Percentiles rank a stretch among this genome's conserved stretches.
Evolutionary conservation across 2,888 invertebrate genomes (phyloP).

Genomic region (Heliconius charithonia): DNA sequence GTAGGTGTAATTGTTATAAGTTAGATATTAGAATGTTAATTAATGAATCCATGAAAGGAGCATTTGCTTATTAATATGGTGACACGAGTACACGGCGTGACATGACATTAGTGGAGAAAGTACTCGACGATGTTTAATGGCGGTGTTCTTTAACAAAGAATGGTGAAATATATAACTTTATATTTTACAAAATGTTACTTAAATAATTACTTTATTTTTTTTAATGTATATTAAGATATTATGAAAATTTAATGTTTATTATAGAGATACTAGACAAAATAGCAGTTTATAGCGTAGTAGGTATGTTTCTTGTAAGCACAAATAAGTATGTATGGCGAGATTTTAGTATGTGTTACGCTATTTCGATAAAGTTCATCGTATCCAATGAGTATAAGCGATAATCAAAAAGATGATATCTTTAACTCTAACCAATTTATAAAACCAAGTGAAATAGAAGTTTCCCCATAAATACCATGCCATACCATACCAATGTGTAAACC

Average conservation of each 20-base stretch:
- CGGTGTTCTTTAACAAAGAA: not conserved
- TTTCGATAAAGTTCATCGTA: not conserved
- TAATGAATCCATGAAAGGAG: not conserved
- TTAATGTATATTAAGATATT: too few species aligned
- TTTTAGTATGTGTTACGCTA: too few species aligned
- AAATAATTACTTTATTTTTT: too few species aligned
- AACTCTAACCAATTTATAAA: not conserved
- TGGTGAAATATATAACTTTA: too few species aligned
- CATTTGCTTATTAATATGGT: slow-evolving; percentile 46
- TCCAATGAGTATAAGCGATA: not conserved
- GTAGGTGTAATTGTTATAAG: slow-evolving; percentile 8
- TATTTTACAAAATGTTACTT: too few species aligned
- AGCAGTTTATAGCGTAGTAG: too few species aligned
- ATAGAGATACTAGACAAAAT: too few species aligned
- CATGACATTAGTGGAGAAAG: slow-evolving; percentile 30
- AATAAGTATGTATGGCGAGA: too few species aligned
- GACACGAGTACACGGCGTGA: slow-evolving; percentile 23
- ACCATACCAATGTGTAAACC: too few species aligned
- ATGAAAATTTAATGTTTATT: too few species aligned
- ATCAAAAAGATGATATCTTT: not conserved
- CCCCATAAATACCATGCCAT: too few species aligned
- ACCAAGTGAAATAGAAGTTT: not conserved
- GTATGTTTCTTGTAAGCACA: too few species aligned
- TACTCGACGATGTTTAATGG: not conserved
- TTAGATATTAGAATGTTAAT: not conserved